These are phyloP conservation scores for Shinisaurus crocodilurus DNA, from an alignment of 2,113 vertebrate species.

Conservation along the genomic window DNA sequence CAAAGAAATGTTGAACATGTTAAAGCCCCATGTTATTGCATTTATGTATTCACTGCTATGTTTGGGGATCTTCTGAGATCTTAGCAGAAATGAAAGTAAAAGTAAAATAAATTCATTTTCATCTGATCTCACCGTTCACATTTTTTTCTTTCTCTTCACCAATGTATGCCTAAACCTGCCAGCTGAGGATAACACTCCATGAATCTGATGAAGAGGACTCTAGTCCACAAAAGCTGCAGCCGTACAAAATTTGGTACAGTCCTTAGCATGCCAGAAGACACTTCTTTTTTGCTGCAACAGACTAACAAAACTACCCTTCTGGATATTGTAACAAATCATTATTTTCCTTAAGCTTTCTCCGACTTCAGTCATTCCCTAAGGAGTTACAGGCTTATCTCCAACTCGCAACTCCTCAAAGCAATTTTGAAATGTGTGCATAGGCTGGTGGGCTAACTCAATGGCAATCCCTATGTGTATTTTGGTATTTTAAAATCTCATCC, in stretches of 20 bases:
- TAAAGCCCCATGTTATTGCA: neutral
- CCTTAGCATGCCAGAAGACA: neutral
- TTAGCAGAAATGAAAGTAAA: neutral
- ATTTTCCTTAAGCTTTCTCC: neutral
- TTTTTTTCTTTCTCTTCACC: too few species aligned
- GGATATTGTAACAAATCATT: neutral
- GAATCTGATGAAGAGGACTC: neutral
- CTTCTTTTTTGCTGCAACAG: neutral
- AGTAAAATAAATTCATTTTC: neutral
- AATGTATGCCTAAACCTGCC: neutral
- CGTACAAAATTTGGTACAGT: neutral
- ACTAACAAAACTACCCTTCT: neutral
- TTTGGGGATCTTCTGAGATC: neutral
- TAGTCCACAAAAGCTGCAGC: neutral
- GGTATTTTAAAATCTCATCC: neutral
- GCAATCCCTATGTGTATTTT: neutral
- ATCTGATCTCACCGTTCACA: neutral
- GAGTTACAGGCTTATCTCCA: neutral
- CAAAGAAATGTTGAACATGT: neutral
- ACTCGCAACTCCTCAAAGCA: neutral
- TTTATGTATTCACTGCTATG: neutral
- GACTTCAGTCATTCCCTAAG: neutral
- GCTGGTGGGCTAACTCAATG: neutral
- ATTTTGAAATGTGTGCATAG: neutral
- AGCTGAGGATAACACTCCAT: neutral